Conservation (phyloP, 2,888 invertebrate genomes). For the Auanema sp. region DNA sequence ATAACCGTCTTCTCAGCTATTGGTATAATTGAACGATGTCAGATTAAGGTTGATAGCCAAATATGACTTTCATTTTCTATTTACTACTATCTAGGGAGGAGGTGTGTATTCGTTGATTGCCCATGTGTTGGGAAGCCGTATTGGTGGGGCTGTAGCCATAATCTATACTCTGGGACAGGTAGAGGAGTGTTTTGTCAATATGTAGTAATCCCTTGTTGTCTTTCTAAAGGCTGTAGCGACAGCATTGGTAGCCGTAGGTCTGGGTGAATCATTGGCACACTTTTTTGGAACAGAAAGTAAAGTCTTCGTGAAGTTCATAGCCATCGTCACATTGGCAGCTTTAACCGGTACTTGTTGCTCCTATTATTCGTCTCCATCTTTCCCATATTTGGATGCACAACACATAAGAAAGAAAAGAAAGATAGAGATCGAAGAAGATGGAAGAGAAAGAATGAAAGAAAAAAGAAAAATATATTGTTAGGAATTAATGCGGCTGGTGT, state of each 20-base stretch:
- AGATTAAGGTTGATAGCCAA: slow-evolving; percentile 29
- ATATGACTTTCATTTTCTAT: not conserved
- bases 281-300: slow-evolving; percentile 74
- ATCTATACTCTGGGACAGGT: slow-evolving; percentile 95
- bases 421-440: not conserved
- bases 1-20: slow-evolving; percentile 91
- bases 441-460: not conserved
- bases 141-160: slow-evolving; percentile 88
- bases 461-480: slow-evolving; percentile 52
- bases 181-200: slow-evolving; percentile 45
- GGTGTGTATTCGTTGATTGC: slow-evolving; percentile 93
- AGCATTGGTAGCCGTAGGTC: slow-evolving; percentile 91
- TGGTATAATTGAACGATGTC: slow-evolving; percentile 81
- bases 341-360: slow-evolving; percentile 66
- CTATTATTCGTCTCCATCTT: no score
- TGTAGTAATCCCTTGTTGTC: not conserved
- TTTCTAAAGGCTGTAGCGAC: slow-evolving; percentile 83
- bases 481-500: slow-evolving; percentile 92
- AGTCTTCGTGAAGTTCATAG: slow-evolving; percentile 85
- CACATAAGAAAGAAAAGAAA: not conserved
- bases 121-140: slow-evolving; percentile 87
- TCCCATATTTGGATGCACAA: not conserved
- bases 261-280: slow-evolving; percentile 91
- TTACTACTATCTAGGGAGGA: slow-evolving; percentile 75
- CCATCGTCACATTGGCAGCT: slow-evolving; percentile 81